phyloP scores from a whole-genome alignment of 2,888 invertebrate genomes.

The Strigamia transsilvanica region DNA sequence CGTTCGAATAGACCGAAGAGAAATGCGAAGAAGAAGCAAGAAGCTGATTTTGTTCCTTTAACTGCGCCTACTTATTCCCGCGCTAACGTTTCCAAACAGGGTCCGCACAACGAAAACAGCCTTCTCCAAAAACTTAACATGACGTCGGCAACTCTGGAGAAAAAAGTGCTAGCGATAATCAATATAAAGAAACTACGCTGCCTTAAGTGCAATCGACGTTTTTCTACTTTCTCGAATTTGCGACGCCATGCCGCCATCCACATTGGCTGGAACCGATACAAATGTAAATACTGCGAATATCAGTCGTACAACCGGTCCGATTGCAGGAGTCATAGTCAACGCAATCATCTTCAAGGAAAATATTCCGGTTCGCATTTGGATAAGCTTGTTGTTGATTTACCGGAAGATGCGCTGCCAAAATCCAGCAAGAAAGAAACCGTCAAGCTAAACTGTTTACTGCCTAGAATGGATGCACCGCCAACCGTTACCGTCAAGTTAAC shows the following conservation, averaged over 20 bases:
- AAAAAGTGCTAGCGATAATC: conserved; percentile 60
- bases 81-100: conserved; percentile 56
- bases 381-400: conserved; percentile 51
- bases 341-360: conserved; percentile 50
- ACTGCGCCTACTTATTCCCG: conserved; percentile 21
- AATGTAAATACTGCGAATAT: conserved; percentile 77
- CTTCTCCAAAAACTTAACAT: no score
- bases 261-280: conserved; percentile 77
- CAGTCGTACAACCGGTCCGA: conserved; percentile 54
- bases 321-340: conserved; percentile 53
- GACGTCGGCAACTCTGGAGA: conserved; percentile 55
- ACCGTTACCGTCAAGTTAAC: no score
- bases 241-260: conserved; percentile 74
- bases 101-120: conserved; percentile 15
- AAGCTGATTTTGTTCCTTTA: conserved; percentile 57
- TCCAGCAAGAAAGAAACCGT: neutral
- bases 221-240: conserved; percentile 64
- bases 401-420: neutral
- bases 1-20: conserved; percentile 57
- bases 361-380: conserved; percentile 27
- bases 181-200: conserved; percentile 61
- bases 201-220: conserved; percentile 60
- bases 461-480: neutral
- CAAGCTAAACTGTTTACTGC: neutral
- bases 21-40: conserved; percentile 57